Evolutionary conservation across 2,888 invertebrate species (phyloP), one percentile per base, ranked within the genome.

Genomic region (Cephonodes hylas): DNA sequence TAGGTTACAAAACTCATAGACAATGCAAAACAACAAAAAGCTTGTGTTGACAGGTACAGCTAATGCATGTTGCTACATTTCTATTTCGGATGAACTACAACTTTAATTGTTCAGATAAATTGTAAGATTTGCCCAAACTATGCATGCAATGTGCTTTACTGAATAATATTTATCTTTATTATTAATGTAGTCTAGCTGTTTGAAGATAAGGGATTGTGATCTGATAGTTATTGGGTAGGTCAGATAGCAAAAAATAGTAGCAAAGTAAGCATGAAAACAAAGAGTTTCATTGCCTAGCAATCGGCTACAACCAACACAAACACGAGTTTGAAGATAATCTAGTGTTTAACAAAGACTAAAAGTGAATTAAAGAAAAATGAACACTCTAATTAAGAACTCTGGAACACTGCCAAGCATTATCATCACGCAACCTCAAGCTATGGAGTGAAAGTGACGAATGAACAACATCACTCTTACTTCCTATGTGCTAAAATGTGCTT

Each of bases 381-480:
- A 74, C 76, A 75, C 76, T 83, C 83, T 81, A 84, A 85, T 86
- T 85, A 84, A 83, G 79, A 83, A 73, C 75, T 77, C 83, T 88
- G 88, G 88, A 83, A 71, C 66, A 66, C 66, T 82, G 88, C 88
- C 88, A 88, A 83, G 73, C 73, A 77, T 78, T 77, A 81, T 77
- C 74, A 71, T 71, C 61, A 69, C 66, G 68, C 68, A 71, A 68
- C 67, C 72, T 74, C 66, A 61, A 73, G 67, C 65, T 69, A 75
- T 69, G 68, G 68, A 78, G 79, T 74, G 79, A 80, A 81, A 81
- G 80, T 79, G 71, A 70, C 66, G 63, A 70, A 71, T 31, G 31
- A 31, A 70, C 68, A 74, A 74, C 70, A 71, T 71, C 76, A 73
- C 74, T 75, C 72, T 72, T 70, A 71, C 75, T 77, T 79, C 78